Percentiles rank a stretch among this genome's conserved stretches.
Evolutionary conservation across 2,797 vertebrate species (phyloP).

Genomic region (Odontamblyopus lacepedii): DNA sequence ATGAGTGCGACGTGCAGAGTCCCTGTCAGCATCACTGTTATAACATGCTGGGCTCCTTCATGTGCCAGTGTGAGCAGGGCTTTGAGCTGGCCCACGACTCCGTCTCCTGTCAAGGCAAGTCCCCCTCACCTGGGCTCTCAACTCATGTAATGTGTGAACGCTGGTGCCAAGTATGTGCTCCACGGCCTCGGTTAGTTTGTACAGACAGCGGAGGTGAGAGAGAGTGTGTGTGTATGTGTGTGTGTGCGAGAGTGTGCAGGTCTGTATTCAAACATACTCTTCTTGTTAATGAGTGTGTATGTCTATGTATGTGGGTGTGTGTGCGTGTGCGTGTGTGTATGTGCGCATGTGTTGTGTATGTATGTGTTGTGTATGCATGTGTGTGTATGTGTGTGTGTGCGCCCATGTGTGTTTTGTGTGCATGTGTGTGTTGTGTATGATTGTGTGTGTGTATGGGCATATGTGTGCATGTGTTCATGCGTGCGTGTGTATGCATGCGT

Average conservation of each 20-base stretch:
- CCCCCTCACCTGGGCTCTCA: not conserved
- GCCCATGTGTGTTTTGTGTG: too few species aligned
- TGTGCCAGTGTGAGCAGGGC: slow-evolving; percentile 94
- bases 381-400: too few species aligned
- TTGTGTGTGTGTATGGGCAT: too few species aligned
- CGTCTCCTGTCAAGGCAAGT: slow-evolving; percentile 89
- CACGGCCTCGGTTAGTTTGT: not conserved
- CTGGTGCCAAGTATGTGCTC: not conserved
- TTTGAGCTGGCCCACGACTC: slow-evolving; percentile 89
- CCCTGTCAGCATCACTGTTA: slow-evolving; percentile 94
- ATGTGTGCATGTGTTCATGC: not conserved
- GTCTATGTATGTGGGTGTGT: too few species aligned
- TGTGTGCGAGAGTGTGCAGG: not conserved
- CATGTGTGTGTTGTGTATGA: too few species aligned
- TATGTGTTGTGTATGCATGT: too few species aligned
- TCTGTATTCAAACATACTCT: not conserved
- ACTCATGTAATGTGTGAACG: not conserved
- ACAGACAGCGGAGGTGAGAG: not conserved
- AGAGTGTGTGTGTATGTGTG: not conserved
- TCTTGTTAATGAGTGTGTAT: not conserved
- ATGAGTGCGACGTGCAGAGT: slow-evolving; percentile 90
- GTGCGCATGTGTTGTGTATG: too few species aligned
- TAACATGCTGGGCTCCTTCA: slow-evolving; percentile 93
- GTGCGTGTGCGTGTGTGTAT: too few species aligned
- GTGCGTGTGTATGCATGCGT: too few species aligned